These are phyloP conservation scores for Monomorium pharaonis DNA, from an alignment of 1,140 invertebrate genomes.

Conservation along the genomic window DNA sequence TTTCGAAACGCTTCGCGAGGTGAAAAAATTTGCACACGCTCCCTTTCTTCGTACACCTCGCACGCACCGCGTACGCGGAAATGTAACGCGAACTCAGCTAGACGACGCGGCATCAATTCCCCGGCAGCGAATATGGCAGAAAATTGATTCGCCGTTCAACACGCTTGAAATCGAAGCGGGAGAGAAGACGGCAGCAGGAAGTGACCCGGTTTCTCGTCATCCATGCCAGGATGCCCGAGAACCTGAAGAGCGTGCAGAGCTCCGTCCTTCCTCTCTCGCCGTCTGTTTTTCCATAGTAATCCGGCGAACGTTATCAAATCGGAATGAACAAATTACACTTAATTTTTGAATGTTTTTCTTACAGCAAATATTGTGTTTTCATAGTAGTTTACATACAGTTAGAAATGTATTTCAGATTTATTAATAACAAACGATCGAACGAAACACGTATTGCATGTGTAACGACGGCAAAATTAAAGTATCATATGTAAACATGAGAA, in stretches of 20 bases:
- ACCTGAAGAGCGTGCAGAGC: constrained; percentile 7
- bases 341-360: neutral
- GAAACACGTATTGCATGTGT: neutral
- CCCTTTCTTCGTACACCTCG: constrained; percentile 24
- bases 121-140: constrained; percentile 66
- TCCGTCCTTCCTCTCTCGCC: neutral
- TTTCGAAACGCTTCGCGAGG: constrained; percentile 53
- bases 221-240: constrained; percentile 25
- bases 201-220: constrained; percentile 67
- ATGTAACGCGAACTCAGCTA: constrained; percentile 66
- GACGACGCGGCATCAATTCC: constrained; percentile 34
- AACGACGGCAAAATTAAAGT: neutral
- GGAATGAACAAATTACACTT: neutral
- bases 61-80: constrained; percentile 65
- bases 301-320: neutral
- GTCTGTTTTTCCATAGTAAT: neutral
- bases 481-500: neutral
- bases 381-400: neutral
- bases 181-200: constrained; percentile 64
- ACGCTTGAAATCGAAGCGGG: constrained; percentile 64
- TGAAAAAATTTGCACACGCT: constrained; percentile 53
- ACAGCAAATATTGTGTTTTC: neutral
- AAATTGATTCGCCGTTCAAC: constrained; percentile 59
- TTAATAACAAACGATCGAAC: neutral
- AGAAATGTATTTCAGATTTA: neutral